Evolutionary conservation across 2,113 vertebrate species (phyloP).

Genomic region (Prinia subflava): DNA sequence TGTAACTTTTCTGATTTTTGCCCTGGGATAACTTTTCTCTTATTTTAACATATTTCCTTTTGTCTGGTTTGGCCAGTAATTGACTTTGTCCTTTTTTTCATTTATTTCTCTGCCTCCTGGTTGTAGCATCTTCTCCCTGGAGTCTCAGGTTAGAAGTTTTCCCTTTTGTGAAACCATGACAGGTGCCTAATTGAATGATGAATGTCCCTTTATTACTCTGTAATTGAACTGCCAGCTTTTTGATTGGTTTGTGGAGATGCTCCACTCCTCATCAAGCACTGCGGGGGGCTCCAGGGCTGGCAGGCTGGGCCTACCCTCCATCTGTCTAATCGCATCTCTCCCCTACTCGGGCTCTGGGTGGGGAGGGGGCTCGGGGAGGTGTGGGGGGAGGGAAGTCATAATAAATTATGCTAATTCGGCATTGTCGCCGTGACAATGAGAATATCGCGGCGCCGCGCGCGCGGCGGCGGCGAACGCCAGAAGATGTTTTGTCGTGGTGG

Average conservation of each 20-base stretch:
- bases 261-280: slow-evolving; percentile 77
- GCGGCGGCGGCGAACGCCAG: slow-evolving; percentile 64
- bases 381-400: slow-evolving; percentile 73
- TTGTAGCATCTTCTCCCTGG: slow-evolving; percentile 78
- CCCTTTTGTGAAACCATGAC: slow-evolving; percentile 90
- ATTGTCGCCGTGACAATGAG: slow-evolving; percentile 72
- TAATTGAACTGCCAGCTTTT: slow-evolving; percentile 91
- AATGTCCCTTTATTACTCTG: slow-evolving; percentile 97
- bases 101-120: slow-evolving; percentile 75
- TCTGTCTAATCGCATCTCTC: slow-evolving; percentile 89
- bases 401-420: slow-evolving; percentile 90
- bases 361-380: slow-evolving; percentile 3
- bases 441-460: slow-evolving; percentile 69
- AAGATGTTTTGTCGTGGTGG: slow-evolving; percentile 68
- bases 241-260: slow-evolving; percentile 84
- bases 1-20: slow-evolving; percentile 63
- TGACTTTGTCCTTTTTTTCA: slow-evolving; percentile 75
- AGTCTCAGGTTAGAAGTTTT: slow-evolving; percentile 85
- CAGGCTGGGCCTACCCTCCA: slow-evolving; percentile 86
- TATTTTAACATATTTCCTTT: slow-evolving; percentile 71
- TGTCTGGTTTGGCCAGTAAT: slow-evolving; percentile 73
- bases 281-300: slow-evolving; percentile 76
- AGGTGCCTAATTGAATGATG: slow-evolving; percentile 99
- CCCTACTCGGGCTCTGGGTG: slow-evolving; percentile 69
- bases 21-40: slow-evolving; percentile 64